Evolutionary conservation across 2,113 vertebrate species (phyloP), one percentile per base, ranked within the genome.

Genomic region (Aegypius monachus): DNA sequence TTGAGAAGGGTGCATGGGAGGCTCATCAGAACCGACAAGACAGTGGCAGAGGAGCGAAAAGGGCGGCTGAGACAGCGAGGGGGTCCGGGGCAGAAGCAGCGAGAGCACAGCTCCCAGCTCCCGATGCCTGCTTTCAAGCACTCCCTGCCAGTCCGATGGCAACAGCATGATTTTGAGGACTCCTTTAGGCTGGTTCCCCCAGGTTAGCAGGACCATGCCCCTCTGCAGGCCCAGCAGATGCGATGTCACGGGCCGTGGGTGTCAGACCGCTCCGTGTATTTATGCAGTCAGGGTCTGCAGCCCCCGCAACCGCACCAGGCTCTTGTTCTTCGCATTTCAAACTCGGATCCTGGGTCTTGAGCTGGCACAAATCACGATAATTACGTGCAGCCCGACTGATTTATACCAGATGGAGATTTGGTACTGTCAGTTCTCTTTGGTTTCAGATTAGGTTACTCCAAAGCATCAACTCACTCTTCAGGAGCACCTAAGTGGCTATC

Each of bases 121-220:
- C 32, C 9, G 6, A 0, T 10, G 12, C 32, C 40, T 6, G 2
- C 1, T 29, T 34, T 1, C 0, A 7, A 45, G 3, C 0, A 0
- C 50, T 25, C 31, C 23, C 3, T 2, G 36, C 32, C 45, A 29
- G 42, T 29, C 62, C 42, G 9, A 2, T 4, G 70, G 31, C 21
- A 8, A 16, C 2, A 40, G 27, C 26, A 7, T 0, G 2, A 4
- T 7, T 70, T 1, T 29, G 70, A 38, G 66, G n/a, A 22, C 4
- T 7, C 2, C 0, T 29, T 26, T 18, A 10, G 36, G 29, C 27
- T 38, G 22, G 5, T 43, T 74, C 16, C 55, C 11, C 43, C 8
- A 3, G 19, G 29, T 40, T 26, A 3, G 3, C 25, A 25, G 38
- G 90, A 11, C 48, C 1, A 1, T 36, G 63, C 7, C 29, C n/a